A percentile compares a stretch with the other conserved stretches of the same genome.
These are phyloP conservation scores for Portevinia maculata DNA, from an alignment of 2,888 invertebrate species.

Conservation along the genomic window DNA sequence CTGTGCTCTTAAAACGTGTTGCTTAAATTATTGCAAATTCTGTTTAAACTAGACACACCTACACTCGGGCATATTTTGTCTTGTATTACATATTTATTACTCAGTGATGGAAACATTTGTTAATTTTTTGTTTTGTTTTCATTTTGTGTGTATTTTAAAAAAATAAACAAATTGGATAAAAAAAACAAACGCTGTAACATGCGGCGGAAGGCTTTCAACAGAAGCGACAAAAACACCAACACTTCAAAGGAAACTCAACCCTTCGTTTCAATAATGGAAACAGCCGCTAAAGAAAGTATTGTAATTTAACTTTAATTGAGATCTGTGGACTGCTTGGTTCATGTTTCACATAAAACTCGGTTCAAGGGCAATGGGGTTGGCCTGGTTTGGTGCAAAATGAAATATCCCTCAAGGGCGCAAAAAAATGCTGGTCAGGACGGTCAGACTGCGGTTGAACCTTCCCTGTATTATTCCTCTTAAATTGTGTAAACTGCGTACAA, in stretches of 20 bases:
- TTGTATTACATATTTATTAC: background rate
- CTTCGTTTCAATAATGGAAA: slow-evolving; percentile 69
- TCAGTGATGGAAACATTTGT: background rate
- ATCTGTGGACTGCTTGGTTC: slow-evolving; percentile 59
- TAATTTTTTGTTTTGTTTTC: slow-evolving; percentile 1
- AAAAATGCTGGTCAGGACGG: slow-evolving; percentile 48
- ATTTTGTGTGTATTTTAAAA: background rate
- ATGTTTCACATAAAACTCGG: slow-evolving; percentile 19
- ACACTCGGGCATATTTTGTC: background rate
- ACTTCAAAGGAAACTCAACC: slow-evolving; percentile 65
- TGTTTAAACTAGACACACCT: background rate
- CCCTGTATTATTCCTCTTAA: slow-evolving; percentile 25
- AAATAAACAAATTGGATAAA: background rate
- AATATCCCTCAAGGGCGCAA: slow-evolving; percentile 64
- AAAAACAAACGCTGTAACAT: slow-evolving; percentile 36
- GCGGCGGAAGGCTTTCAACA: slow-evolving; percentile 41
- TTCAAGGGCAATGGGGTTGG: slow-evolving; percentile 24
- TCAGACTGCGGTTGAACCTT: slow-evolving; percentile 40
- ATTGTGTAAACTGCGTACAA: slow-evolving; percentile 56
- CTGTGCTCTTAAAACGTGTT: too few relatives aligned
- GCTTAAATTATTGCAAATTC: too few relatives aligned
- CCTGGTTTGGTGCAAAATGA: slow-evolving; percentile 55
- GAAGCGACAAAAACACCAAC: slow-evolving; percentile 46
- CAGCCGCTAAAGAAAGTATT: slow-evolving; percentile 54
- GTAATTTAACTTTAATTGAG: slow-evolving; percentile 71